Conservation (phyloP, 2,113 vertebrate species). For the Sceloporus tristichus region DNA sequence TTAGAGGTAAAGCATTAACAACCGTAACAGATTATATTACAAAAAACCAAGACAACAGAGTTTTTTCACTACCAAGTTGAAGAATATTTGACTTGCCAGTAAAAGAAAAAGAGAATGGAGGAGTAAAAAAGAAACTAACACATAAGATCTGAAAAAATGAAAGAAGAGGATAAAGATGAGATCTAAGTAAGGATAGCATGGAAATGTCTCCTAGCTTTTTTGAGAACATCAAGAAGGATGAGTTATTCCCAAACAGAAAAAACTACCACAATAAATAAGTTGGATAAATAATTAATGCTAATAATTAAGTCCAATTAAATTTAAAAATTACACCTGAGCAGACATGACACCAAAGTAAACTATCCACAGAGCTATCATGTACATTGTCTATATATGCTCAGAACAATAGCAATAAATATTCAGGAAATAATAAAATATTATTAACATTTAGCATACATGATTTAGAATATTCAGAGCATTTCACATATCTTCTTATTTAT, state of each 20-base stretch:
- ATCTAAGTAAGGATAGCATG: conserved; percentile 12
- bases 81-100: conserved; percentile 43
- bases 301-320: too few relatives aligned
- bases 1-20: conserved; percentile 44
- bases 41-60: conserved; percentile 37
- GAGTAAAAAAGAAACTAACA: background rate
- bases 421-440: background rate
- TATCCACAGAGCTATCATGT: background rate
- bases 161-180: conserved; percentile 8
- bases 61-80: background rate
- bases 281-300: background rate
- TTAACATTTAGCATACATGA: background rate
- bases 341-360: background rate
- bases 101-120: conserved; percentile 18
- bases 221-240: background rate
- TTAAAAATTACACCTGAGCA: too few relatives aligned
- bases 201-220: background rate
- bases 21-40: conserved; percentile 34
- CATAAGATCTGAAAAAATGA: background rate
- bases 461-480: background rate
- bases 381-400: too few relatives aligned
- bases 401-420: background rate
- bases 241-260: background rate
- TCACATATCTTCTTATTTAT: background rate
- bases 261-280: background rate